A percentile compares a stretch with the other conserved stretches of the same genome.
Evolutionary conservation across 1,140 invertebrate species (phyloP).

Genomic region (Agrilus planipennis): DNA sequence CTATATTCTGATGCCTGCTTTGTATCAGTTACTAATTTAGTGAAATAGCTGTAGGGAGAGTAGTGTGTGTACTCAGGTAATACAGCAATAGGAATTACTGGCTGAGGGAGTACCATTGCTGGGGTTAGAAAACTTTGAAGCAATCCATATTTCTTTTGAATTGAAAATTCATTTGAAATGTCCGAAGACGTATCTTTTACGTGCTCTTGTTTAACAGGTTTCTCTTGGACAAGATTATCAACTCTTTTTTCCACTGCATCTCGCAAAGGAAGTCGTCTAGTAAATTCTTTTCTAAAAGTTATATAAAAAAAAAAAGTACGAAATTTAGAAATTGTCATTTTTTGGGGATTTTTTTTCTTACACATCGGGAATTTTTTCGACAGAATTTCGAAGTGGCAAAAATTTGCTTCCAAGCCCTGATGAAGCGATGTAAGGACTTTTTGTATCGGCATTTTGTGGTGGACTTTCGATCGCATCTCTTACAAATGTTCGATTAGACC

Average conservation of each 20-base stretch:
- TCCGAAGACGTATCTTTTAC: no score
- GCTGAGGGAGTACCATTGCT: no score
- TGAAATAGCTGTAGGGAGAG: no score
- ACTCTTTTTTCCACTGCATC: slow-evolving; percentile 54
- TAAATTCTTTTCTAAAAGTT: slow-evolving; percentile 14
- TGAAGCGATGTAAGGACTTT: slow-evolving; percentile 12
- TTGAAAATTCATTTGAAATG: no score
- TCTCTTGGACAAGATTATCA: slow-evolving; percentile 27
- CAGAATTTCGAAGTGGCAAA: slow-evolving; percentile 44
- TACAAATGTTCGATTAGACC: no score
- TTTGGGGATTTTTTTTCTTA: slow-evolving; percentile 15
- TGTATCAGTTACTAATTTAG: no score
- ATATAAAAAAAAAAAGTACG: background rate
- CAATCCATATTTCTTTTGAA: no score
- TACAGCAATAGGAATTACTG: no score
- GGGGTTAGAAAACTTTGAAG: no score
- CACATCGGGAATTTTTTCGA: slow-evolving; percentile 41
- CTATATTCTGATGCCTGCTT: no score
- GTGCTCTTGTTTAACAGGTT: background rate
- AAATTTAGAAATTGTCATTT: background rate
- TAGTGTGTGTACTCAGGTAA: no score
- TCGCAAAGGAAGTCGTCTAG: slow-evolving; percentile 38
- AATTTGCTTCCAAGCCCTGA: slow-evolving; percentile 30
- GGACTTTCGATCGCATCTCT: slow-evolving; percentile 42
- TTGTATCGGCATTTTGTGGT: slow-evolving; percentile 13